Evolutionary conservation across 2,888 invertebrate species (phyloP).

Genomic region (Dryomyza anilis): DNA sequence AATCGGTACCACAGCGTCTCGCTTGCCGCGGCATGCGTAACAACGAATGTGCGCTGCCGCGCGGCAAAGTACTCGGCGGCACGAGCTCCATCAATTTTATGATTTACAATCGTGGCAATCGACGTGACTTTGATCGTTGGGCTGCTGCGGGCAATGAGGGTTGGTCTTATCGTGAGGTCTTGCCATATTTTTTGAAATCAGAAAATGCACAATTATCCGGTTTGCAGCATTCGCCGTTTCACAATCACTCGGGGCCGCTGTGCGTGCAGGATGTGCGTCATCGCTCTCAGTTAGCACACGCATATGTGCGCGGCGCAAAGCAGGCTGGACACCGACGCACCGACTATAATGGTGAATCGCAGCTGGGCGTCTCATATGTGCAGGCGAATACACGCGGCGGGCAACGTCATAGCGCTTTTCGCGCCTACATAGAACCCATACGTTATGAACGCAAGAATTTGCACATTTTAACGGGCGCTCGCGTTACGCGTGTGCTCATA

Average conservation of each 20-base stretch:
- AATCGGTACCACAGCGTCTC: constrained; percentile 68
- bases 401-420: constrained; percentile 70
- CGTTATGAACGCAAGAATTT: constrained; percentile 65
- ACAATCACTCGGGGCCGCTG: constrained; percentile 68
- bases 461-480: constrained; percentile 69
- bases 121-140: constrained; percentile 74
- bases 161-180: constrained; percentile 72
- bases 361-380: constrained; percentile 70
- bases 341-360: constrained; percentile 72
- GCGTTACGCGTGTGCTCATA: constrained; percentile 72
- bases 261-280: constrained; percentile 68
- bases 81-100: constrained; percentile 69
- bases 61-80: constrained; percentile 68
- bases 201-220: constrained; percentile 62
- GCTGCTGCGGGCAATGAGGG: constrained; percentile 72
- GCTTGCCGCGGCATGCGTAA: constrained; percentile 65
- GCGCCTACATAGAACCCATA: constrained; percentile 69
- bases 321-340: constrained; percentile 70
- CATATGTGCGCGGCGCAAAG: constrained; percentile 69
- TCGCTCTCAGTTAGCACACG: constrained; percentile 62
- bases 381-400: constrained; percentile 69
- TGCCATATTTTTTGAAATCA: constrained; percentile 68
- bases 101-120: constrained; percentile 78
- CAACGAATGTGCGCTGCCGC: constrained; percentile 61
- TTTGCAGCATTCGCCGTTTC: constrained; percentile 63